Base-by-base conservation (phyloP, 2,113 vertebrate genomes). In the Oreotrochilus melanogaster region DNA sequence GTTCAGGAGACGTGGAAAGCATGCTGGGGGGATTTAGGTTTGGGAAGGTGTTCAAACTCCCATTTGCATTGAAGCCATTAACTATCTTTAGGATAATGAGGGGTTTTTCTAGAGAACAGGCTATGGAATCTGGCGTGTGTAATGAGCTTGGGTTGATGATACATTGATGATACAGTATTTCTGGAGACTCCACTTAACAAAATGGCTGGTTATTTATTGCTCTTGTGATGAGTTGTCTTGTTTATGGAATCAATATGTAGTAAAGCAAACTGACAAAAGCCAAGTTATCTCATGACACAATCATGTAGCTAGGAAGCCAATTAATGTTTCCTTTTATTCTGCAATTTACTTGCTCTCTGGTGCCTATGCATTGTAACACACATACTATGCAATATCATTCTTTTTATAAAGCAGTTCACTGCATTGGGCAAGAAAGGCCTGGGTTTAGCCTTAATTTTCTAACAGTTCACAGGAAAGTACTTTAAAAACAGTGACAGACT, bases 321-420 rank as follows among this genome's bases (percentile, higher is more conserved):
- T 74, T 92, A 78, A 57, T 15, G 25, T 89, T 94, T 50, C 9
- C 70, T 88, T 94, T 78, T 83, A 50, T 60, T 88, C 88, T 83
- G 73, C 92, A 88, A 64, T 91, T 35, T 78, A 76, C 86, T 94
- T 91, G 48, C 90, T 93, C 89, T 90, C 66, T 93, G 53, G 95
- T 92, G 93, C 94, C 92, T 96, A 72, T 89, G 92, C 82, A 75
- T 96, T 90, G n/a, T 74, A 85, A 87, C 89, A 96, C 86, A 88
- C 95, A 92, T 80, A 54, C 93, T 90, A 92, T 91, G 96, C 93
- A 95, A 90, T 84, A 81, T 62, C 62, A 22, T 45, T 69, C 74
- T 88, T 58, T 71, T 65, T 86, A 48, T 57, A 83, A 88, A 95
- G 62, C 30, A 67, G 39, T 88, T 96, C 78, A 92, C 88, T 95